phyloP scores from a whole-genome alignment of 2,113 vertebrate genomes.

The Enhydra lutris region DNA sequence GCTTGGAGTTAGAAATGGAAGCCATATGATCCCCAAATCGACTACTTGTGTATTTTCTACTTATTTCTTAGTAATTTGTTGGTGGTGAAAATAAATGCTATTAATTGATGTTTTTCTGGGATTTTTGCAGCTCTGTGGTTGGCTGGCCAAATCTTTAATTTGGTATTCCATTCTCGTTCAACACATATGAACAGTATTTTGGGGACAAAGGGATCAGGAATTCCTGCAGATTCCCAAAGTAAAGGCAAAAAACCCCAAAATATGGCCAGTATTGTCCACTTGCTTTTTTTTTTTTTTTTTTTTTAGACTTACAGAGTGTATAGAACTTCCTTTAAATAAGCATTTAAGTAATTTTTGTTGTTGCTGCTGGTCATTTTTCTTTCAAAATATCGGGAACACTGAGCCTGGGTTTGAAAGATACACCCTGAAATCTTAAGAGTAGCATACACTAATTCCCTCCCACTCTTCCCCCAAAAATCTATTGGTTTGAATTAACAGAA shows the following conservation, averaged over 20 bases:
- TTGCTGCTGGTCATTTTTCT: background rate
- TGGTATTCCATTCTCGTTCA: conserved; percentile 75
- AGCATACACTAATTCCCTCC: conserved; percentile 66
- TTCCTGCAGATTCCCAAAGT: conserved; percentile 69
- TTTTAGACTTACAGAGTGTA: conserved; percentile 55
- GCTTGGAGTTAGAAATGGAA: background rate
- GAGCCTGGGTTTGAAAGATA: conserved; percentile 66
- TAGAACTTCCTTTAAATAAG: conserved; percentile 46
- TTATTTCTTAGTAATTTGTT: conserved; percentile 46
- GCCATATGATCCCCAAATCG: conserved; percentile 34
- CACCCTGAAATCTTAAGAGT: conserved; percentile 61
- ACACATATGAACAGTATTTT: conserved; percentile 64
- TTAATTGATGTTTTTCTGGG: background rate
- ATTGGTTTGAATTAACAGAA: conserved; percentile 74
- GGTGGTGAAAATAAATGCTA: conserved; percentile 47
- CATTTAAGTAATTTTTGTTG: conserved; percentile 42
- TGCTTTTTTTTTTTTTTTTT: conserved; percentile 46
- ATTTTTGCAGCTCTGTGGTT: conserved; percentile 80
- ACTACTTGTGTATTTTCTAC: conserved; percentile 2
- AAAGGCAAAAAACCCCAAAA: conserved; percentile 67
- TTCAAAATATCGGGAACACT: conserved; percentile 67
- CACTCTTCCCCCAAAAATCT: conserved; percentile 67
- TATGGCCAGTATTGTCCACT: conserved; percentile 75
- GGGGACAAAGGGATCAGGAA: conserved; percentile 32
- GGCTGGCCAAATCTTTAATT: conserved; percentile 74